phyloP scores from a whole-genome alignment of 2,888 invertebrate genomes.

The Eilema depressum region DNA sequence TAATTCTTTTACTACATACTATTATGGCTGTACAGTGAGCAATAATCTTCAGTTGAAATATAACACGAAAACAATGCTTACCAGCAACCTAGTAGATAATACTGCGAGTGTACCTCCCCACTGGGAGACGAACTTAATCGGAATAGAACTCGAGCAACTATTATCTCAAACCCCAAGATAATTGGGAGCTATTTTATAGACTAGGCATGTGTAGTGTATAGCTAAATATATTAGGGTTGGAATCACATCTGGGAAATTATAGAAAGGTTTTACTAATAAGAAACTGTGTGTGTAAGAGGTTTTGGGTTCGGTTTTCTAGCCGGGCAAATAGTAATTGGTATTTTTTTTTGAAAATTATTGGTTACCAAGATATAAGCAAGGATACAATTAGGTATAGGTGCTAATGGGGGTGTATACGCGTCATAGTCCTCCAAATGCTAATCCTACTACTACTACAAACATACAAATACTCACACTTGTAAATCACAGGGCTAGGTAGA shows the following conservation, averaged over 20 bases:
- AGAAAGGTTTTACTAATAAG: not conserved
- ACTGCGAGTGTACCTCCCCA: not conserved
- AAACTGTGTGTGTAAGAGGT: not conserved
- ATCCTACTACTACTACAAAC: too few relatives aligned
- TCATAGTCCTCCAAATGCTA: too few relatives aligned
- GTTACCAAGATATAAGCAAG: too few relatives aligned
- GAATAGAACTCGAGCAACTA: slow-evolving; percentile 13
- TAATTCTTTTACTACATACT: too few relatives aligned
- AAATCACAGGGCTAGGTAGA: too few relatives aligned
- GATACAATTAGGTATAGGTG: too few relatives aligned
- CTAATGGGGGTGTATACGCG: too few relatives aligned
- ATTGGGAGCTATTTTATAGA: slow-evolving; percentile 5
- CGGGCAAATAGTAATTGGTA: too few relatives aligned
- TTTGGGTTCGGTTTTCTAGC: too few relatives aligned
- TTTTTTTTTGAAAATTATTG: too few relatives aligned
- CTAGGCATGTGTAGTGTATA: not conserved
- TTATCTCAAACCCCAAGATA: slow-evolving; percentile 1
- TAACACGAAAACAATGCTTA: not conserved
- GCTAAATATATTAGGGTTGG: not conserved
- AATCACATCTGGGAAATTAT: not conserved
- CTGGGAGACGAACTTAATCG: slow-evolving; percentile 16
- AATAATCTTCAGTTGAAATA: not conserved
- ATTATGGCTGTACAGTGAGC: too few relatives aligned
- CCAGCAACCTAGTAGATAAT: slow-evolving; percentile 9
- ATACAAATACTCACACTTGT: too few relatives aligned